Base-by-base conservation (phyloP, 2,888 invertebrate genomes). In the Horisme vitalbata region DNA sequence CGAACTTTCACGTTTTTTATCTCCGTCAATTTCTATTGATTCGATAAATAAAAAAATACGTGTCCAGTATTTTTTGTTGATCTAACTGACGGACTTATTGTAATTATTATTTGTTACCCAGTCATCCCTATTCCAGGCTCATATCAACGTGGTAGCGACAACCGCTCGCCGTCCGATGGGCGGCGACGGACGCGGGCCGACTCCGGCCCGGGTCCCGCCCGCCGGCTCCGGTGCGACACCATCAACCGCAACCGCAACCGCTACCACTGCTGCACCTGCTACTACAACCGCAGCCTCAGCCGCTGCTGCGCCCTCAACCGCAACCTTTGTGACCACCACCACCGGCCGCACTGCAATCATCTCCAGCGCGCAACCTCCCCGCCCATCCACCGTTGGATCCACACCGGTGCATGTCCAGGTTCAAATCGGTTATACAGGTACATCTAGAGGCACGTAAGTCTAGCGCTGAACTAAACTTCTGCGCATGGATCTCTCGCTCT, bases 351-450 rank as follows among this genome's bases (percentile, higher is more conserved):
- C 15, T 5, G 31, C 41, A 3, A 26, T 31, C 5, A 32, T 21
- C 6, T 34, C 37, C 14, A 37, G 30, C 38, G 11, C 12, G 28
- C 8, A 37, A 37, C 4, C 18, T 8, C 37, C 67, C 28, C 70
- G 68, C 54, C 70, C 72, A 45, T n/a, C 31, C 31, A 65, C 64
- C 52, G 70, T 68, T 70, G 33, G 35, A 37, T 69, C 77, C 41
- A 72, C 74, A 23, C 76, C 79, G 2, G 55, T 73, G 38, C 73
- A 71, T 0, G 80, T 78, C 47, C 81, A 82, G 68, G 71, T 83
- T 49, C 83, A 82, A 54, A 79, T 83, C 52, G 83, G n/a, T n/a
- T n/a, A n/a, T n/a, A n/a, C n/a, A n/a, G n/a, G n/a, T n/a, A n/a
- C n/a, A n/a, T n/a, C n/a, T n/a, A n/a, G n/a, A n/a, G n/a, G n/a